Conservation (phyloP, 2,888 invertebrate species). For the Hoplodrina blanda region DNA sequence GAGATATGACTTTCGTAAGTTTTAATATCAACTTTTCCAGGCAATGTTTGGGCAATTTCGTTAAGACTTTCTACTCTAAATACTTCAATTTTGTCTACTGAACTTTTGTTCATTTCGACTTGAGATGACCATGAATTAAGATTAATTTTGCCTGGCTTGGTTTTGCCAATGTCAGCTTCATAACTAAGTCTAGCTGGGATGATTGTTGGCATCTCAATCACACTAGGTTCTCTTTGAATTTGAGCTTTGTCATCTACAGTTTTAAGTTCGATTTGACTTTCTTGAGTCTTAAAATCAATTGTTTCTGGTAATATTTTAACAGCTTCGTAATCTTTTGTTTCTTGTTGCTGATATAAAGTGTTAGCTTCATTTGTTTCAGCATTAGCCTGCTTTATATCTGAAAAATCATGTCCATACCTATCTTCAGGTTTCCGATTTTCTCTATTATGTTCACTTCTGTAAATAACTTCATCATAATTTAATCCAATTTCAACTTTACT, state of each 20-base stretch:
- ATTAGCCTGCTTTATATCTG: slow-evolving; percentile 8
- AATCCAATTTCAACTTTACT: slow-evolving; percentile 44
- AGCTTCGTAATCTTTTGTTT: slow-evolving; percentile 1
- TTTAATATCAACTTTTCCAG: slow-evolving; percentile 22
- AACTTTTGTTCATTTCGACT: slow-evolving; percentile 42
- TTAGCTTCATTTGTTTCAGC: slow-evolving; percentile 2
- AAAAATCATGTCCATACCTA: not conserved
- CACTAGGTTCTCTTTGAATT: slow-evolving; percentile 15
- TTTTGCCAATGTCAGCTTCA: slow-evolving; percentile 50
- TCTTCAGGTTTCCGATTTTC: slow-evolving; percentile 36
- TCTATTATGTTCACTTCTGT: slow-evolving; percentile 34
- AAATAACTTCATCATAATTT: slow-evolving; percentile 31
- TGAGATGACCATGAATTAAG: slow-evolving; percentile 47
- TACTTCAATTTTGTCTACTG: slow-evolving; percentile 34
- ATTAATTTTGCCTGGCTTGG: slow-evolving; percentile 47
- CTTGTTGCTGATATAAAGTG: slow-evolving; percentile 1
- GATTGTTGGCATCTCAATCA: slow-evolving; percentile 38
- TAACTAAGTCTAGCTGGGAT: slow-evolving; percentile 36
- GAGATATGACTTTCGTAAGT: slow-evolving; percentile 22
- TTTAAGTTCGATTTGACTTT: slow-evolving; percentile 4
- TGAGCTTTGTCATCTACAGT: not conserved
- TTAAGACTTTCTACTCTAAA: slow-evolving; percentile 36
- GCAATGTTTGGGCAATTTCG: slow-evolving; percentile 39
- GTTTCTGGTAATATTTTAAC: slow-evolving; percentile 13
- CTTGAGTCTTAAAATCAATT: not conserved